Base-by-base conservation (phyloP, 2,113 vertebrate genomes). In the Scopus umbretta region DNA sequence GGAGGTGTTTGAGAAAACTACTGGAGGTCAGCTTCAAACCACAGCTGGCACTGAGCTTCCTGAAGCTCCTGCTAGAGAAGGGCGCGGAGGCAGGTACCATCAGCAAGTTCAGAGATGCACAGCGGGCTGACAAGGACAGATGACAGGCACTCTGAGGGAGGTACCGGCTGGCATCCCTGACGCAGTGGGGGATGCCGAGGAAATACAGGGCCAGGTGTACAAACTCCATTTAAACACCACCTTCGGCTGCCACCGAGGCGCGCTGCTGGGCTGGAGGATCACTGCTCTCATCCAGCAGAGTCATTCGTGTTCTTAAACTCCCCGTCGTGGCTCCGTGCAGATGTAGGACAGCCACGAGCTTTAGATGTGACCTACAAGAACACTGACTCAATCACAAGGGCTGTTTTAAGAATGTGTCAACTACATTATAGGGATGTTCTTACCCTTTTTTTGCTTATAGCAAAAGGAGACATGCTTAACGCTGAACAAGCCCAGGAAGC, bases 161-260 rank as follows among this genome's bases (percentile, higher is more conserved):
- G 18, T 29, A 47, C 47, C 5, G 1, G 15, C 6, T 45, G 55
- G 15, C 20, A 52, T 23, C 36, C 55, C 43, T n/a, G 34, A 45
- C 1, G 1, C 55, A 8, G 1, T 0, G 1, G 21, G 10, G 21
- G 73, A 47, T 47, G 16, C 38, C 0, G 1, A 67, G 53, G 53
- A 73, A 47, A 79, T 3, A 13, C 15, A 63, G 23, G 20, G 17
- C 25, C 14, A 50, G 19, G 18, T 2, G 0, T 4, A 2, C 30
- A 80, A 56, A 58, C 4, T 10, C 16, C 4, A 7, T 13, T 8
- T 5, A 55, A 72, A 40, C 4, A 67, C 5, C 5, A 49, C 6
- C 56, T 72, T 2, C 49, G 29, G 38, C 34, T 47, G 67, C 40
- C 36, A 21, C 10, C 0, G 0, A 34, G 23, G 38, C 55, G 36